Percentiles rank a stretch among this genome's conserved stretches.
Evolutionary conservation across 2,797 vertebrate genomes (phyloP).

Genomic region (Sardinella longiceps): DNA sequence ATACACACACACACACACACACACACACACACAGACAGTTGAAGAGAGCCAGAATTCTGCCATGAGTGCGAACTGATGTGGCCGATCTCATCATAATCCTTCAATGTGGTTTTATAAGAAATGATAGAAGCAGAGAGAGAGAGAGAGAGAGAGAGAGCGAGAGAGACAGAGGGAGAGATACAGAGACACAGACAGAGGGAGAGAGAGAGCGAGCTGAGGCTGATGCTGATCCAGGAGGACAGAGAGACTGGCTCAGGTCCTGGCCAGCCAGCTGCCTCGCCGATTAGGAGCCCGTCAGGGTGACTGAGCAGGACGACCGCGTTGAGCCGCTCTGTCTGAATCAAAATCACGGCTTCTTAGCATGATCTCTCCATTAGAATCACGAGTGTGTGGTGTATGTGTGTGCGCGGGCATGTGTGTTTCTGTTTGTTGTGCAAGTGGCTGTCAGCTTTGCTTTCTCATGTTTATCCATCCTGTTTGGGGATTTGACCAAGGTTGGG

Average conservation of each 20-base stretch:
- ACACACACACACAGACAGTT: neutral
- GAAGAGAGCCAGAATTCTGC: neutral
- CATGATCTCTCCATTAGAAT: constrained; percentile 25
- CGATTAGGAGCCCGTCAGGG: constrained; percentile 41
- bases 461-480: no score
- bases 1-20: neutral
- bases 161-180: neutral
- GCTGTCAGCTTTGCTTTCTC: no score
- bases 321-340: constrained; percentile 7
- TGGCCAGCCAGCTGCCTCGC: constrained; percentile 18
- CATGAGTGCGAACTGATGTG: neutral
- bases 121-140: neutral
- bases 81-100: neutral
- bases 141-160: neutral
- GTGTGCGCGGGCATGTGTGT: constrained; percentile 31
- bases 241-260: constrained; percentile 3
- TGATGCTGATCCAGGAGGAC: neutral
- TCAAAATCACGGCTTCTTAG: constrained; percentile 28
- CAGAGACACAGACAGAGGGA: neutral
- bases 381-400: constrained; percentile 16
- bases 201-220: neutral
- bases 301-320: neutral
- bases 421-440: neutral
- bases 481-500: no score
- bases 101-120: neutral